Base-by-base conservation (phyloP, 1,140 invertebrate species). In the Orchestia grillus region DNA sequence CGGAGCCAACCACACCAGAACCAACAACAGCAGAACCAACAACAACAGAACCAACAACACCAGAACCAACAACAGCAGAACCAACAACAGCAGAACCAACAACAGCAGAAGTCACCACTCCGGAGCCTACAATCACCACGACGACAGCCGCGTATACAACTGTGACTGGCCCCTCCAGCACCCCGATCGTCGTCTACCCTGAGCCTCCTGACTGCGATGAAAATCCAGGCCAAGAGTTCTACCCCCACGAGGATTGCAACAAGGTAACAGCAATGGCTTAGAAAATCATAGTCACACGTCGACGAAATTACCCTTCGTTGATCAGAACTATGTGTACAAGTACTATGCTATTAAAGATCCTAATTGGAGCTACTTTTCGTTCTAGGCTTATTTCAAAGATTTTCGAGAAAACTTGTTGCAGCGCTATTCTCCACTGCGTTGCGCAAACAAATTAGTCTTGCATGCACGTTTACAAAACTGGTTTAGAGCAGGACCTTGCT, bases 201-300 rank as follows among this genome's bases (percentile, higher is more conserved):
- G 43, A 11, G 44, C 95, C 95, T 15, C 92, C 92, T 15, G 92
- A 94, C 92, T 94, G 92, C 40, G 44, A 45, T 94, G 92, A 42
- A 44, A 44, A 94, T 40, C 44, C 95, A 57, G 53, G 41, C 95
- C 95, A 77, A 36, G 1, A 87, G 28, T 95, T 62, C 53, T 62
- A 87, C n/a, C 95, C 95, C 3, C 47, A 57, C 45, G 95, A 95
- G 11, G 95, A 95, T n/a, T 95, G 95, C 87, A 95, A 95, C 53
- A 95, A 95, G 95, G 95, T 95, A 77, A 94, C 95, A n/a, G 3
- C n/a, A n/a, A n/a, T n/a, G n/a, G n/a, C n/a, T n/a, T n/a, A n/a
- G n/a, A n/a, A n/a, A n/a, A n/a, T n/a, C n/a, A n/a, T n/a, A n/a
- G n/a, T n/a, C n/a, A n/a, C n/a, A n/a, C n/a, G n/a, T n/a, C n/a